Percentiles rank a stretch among this genome's conserved stretches.
Evolutionary conservation across 2,797 vertebrate species (phyloP).

Genomic region (Tragelaphus eurycerus): DNA sequence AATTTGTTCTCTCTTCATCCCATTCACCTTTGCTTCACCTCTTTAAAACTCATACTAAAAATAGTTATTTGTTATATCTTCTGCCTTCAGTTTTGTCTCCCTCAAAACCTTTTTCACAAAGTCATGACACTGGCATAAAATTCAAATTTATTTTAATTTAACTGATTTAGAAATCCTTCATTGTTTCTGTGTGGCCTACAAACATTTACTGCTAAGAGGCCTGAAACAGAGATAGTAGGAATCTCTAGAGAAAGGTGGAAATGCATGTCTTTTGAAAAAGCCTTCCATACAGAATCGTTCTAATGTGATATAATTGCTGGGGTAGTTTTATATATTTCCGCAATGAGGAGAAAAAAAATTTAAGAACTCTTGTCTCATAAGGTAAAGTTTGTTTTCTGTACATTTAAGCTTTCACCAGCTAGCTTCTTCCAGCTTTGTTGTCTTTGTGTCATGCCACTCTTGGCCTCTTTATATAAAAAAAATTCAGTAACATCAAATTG

Average conservation of each 20-base stretch:
- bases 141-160: slow-evolving; percentile 4
- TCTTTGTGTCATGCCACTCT: background rate
- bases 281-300: background rate
- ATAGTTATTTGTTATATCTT: background rate
- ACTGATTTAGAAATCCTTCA: background rate
- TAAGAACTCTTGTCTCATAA: background rate
- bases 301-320: background rate
- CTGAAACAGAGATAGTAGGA: background rate
- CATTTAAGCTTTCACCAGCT: background rate
- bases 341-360: background rate
- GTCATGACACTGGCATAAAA: background rate
- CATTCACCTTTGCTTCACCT: background rate
- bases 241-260: slow-evolving; percentile 5
- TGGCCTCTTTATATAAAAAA: background rate
- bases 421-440: background rate
- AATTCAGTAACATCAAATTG: background rate
- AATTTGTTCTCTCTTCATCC: background rate
- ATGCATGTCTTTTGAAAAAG: background rate
- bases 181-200: background rate
- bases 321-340: background rate
- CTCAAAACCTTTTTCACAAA: background rate
- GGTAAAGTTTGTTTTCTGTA: background rate
- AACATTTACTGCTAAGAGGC: background rate
- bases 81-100: background rate
- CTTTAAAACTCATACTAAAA: background rate